Percentiles rank a stretch among this genome's conserved stretches.
These are phyloP conservation scores for Dinothrombium tinctorium DNA, from an alignment of 1,140 invertebrate species.

Conservation along the genomic window DNA sequence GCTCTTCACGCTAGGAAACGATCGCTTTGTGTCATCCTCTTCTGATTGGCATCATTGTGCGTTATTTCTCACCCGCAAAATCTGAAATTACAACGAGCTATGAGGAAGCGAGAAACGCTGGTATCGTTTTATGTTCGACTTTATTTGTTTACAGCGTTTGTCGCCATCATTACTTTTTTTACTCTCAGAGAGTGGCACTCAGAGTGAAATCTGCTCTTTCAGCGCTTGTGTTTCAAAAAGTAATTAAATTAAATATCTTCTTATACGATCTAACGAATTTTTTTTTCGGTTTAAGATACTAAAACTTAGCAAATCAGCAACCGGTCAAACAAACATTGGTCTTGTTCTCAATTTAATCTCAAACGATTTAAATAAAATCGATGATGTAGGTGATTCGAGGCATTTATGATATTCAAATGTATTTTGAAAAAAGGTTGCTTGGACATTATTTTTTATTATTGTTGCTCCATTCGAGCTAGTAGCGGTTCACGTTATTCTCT, in stretches of 20 bases:
- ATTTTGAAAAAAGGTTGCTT: slow-evolving; percentile 17
- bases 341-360: slow-evolving; percentile 77
- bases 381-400: neutral
- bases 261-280: neutral
- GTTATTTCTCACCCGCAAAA: neutral
- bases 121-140: neutral
- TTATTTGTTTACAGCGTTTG: neutral
- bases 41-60: neutral
- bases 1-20: neutral
- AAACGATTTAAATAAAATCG: slow-evolving; percentile 34
- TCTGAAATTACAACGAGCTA: neutral
- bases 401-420: neutral
- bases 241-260: neutral
- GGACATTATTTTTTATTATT: slow-evolving; percentile 8
- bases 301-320: slow-evolving; percentile 28
- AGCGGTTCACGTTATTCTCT: slow-evolving; percentile 10
- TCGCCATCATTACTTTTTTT: neutral
- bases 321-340: slow-evolving; percentile 50
- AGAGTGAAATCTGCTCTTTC: neutral
- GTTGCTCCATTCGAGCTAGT: slow-evolving; percentile 11
- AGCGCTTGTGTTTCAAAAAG: neutral
- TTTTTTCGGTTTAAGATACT: slow-evolving; percentile 12
- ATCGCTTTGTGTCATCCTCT: neutral
- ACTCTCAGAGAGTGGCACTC: neutral
- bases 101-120: neutral